A percentile compares a stretch with the other conserved stretches of the same genome.
These are phyloP conservation scores for Anoura caudifer DNA, from an alignment of 2,113 vertebrate species.

Conservation along the genomic window DNA sequence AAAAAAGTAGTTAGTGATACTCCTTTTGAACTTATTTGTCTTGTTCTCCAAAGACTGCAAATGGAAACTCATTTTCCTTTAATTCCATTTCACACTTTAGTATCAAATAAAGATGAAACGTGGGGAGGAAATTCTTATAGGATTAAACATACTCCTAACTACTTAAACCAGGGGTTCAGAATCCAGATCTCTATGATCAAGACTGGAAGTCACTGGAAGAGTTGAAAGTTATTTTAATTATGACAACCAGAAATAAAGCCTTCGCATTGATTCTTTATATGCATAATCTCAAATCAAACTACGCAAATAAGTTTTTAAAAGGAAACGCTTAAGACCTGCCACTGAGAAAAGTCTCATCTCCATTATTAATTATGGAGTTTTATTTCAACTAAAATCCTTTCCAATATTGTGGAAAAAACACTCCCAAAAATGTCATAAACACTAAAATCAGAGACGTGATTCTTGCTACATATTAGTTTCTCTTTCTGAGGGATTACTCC, in stretches of 20 bases:
- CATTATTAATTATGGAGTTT: constrained; percentile 62
- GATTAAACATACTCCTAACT: background rate
- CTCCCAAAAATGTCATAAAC: constrained; percentile 71
- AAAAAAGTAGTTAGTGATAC: constrained; percentile 42
- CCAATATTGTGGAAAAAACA: constrained; percentile 54
- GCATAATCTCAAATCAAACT: constrained; percentile 38
- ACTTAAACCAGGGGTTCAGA: background rate
- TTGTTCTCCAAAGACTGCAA: constrained; percentile 36
- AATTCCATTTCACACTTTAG: constrained; percentile 35
- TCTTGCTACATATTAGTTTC: constrained; percentile 93
- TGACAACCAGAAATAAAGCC: constrained; percentile 25
- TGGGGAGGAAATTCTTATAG: constrained; percentile 19
- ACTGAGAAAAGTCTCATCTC: constrained; percentile 61
- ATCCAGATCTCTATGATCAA: constrained; percentile 24
- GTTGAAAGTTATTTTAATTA: constrained; percentile 44
- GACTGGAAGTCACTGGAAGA: constrained; percentile 44
- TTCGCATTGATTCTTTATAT: constrained; percentile 23
- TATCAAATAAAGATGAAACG: constrained; percentile 23
- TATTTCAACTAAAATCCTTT: constrained; percentile 68
- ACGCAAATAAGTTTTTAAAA: constrained; percentile 30
- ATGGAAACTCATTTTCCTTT: constrained; percentile 19
- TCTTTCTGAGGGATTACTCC: constrained; percentile 83
- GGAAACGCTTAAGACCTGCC: constrained; percentile 45
- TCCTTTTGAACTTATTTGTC: constrained; percentile 23
- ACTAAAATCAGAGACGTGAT: constrained; percentile 48